phyloP scores from a whole-genome alignment of 1,140 invertebrate species.

The Zaprionus taronus region DNA sequence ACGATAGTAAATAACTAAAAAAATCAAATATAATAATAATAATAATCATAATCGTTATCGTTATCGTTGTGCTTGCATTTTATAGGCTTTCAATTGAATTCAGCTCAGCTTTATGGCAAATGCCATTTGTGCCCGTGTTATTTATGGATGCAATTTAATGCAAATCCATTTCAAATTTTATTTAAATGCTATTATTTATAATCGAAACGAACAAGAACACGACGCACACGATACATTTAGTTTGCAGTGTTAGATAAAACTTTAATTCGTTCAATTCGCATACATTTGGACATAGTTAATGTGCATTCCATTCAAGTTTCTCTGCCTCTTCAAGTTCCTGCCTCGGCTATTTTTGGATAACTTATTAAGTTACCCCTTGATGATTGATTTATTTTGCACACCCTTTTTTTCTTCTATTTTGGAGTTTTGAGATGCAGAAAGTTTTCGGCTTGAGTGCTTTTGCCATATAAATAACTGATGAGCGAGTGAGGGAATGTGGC shows the following conservation, averaged over 20 bases:
- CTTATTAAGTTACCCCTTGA: not conserved
- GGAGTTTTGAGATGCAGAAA: not conserved
- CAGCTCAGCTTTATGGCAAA: not conserved
- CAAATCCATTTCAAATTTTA: not conserved
- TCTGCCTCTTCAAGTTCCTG: not conserved
- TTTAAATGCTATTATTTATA: constrained; percentile 4
- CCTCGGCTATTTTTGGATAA: not conserved
- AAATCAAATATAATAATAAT: not conserved
- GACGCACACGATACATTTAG: not conserved
- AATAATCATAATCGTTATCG: constrained; percentile 19
- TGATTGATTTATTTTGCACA: constrained; percentile 3
- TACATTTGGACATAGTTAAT: not conserved
- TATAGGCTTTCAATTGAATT: constrained; percentile 18
- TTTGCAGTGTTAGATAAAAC: not conserved
- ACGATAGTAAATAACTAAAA: constrained; percentile 9
- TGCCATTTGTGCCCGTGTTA: not conserved
- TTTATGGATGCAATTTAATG: constrained; percentile 4
- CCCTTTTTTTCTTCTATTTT: not conserved
- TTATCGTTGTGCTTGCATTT: constrained; percentile 12
- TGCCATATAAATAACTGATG: constrained; percentile 21
- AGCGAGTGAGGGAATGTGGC: not conserved
- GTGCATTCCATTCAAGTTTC: not conserved
- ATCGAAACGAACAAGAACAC: not conserved
- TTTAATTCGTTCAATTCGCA: not conserved
- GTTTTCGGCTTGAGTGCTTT: not conserved